Conservation (phyloP, 1,140 invertebrate genomes). For the Lamellibrachia luymesi region DNA sequence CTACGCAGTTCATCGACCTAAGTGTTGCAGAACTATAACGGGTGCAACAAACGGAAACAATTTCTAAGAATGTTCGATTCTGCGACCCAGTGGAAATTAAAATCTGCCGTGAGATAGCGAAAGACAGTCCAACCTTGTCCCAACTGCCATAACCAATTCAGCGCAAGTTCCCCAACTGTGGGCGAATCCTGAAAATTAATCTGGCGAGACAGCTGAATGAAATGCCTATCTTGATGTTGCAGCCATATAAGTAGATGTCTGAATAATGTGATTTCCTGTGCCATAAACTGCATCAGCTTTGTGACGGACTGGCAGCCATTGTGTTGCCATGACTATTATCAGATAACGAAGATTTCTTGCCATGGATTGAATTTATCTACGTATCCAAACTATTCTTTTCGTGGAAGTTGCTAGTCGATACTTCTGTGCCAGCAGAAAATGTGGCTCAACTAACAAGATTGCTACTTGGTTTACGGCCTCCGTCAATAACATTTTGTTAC, state of each 20-base stretch:
- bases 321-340: not conserved
- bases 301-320: not conserved
- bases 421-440: not conserved
- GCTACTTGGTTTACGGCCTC: not conserved
- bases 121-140: not conserved
- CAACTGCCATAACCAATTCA: not conserved
- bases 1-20: not conserved
- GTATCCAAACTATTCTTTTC: not conserved
- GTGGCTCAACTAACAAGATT: not conserved
- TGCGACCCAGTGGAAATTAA: not conserved
- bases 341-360: not conserved
- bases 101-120: not conserved
- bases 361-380: not conserved
- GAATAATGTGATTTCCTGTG: constrained; percentile 1
- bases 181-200: not conserved
- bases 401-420: not conserved
- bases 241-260: not conserved
- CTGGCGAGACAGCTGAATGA: not conserved
- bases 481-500: not conserved
- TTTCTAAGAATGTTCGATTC: not conserved
- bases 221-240: not conserved
- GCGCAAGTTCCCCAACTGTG: not conserved
- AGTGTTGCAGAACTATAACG: not conserved
- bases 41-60: not conserved
- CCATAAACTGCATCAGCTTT: not conserved